A percentile compares a stretch with the other conserved stretches of the same genome.
Evolutionary conservation across 2,888 invertebrate species (phyloP).

Genomic region (Cordylochernes scorpioides): DNA sequence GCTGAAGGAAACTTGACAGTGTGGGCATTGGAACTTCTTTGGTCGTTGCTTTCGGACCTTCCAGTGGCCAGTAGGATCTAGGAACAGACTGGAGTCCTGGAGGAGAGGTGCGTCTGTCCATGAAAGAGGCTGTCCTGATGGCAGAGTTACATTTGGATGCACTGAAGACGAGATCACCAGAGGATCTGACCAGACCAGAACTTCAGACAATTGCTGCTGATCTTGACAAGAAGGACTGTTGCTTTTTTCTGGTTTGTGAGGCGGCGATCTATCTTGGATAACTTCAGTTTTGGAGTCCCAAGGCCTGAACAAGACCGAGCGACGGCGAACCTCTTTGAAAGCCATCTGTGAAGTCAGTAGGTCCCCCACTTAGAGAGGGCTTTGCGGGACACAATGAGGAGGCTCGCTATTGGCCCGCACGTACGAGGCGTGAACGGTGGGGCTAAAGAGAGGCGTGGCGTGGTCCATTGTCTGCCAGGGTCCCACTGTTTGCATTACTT

Average conservation of each 20-base stretch:
- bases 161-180: too few relatives aligned
- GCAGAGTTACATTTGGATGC: too few relatives aligned
- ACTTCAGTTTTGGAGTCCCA: slow-evolving; percentile 4
- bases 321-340: slow-evolving; percentile 11
- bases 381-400: too few relatives aligned
- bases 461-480: too few relatives aligned
- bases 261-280: not conserved
- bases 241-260: not conserved
- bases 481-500: too few relatives aligned
- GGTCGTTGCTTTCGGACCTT: slow-evolving; percentile 18
- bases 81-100: not conserved
- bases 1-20: slow-evolving; percentile 70
- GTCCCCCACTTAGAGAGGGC: too few relatives aligned
- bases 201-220: not conserved
- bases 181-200: not conserved
- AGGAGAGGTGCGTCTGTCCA: not conserved
- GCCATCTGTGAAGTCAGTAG: too few relatives aligned
- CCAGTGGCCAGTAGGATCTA: slow-evolving; percentile 1
- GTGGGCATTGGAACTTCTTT: slow-evolving; percentile 28
- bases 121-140: too few relatives aligned
- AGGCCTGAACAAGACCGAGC: slow-evolving; percentile 10
- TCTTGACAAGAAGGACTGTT: not conserved
- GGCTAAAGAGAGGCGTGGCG: too few relatives aligned
- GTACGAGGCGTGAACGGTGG: too few relatives aligned
- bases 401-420: too few relatives aligned